A percentile compares a stretch with the other conserved stretches of the same genome.
These are phyloP conservation scores for Eucidaris tribuloides DNA, from an alignment of 35 echinoderm and acorn worm species.

Conservation along the genomic window DNA sequence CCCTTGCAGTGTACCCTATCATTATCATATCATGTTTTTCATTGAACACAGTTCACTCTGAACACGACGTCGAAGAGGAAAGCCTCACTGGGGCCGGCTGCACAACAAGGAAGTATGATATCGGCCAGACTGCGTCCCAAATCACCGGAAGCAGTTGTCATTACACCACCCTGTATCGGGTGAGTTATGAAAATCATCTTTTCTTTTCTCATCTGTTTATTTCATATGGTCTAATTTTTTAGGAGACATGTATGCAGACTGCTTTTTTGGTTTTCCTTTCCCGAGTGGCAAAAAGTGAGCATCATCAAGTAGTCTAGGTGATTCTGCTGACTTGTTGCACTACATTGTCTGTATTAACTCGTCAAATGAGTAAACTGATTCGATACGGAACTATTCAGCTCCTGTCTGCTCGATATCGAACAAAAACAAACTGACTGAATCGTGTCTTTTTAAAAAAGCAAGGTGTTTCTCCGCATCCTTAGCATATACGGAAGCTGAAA, in stretches of 20 bases:
- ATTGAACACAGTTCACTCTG: no score
- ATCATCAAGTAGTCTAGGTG: not conserved
- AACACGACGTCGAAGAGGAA: no score
- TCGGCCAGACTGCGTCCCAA: slow-evolving; percentile 43
- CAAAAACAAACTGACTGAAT: no score
- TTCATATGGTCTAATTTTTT: not conserved
- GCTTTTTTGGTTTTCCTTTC: no score
- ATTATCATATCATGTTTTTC: no score
- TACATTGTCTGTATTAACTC: not conserved
- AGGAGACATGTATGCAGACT: not conserved
- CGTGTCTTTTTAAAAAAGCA: no score
- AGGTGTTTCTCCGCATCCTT: no score
- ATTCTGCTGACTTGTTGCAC: not conserved
- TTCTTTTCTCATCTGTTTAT: not conserved
- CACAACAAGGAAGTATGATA: slow-evolving; percentile 21
- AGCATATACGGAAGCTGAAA: no score
- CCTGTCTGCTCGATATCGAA: no score
- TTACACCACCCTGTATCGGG: slow-evolving; percentile 44
- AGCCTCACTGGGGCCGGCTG: no score
- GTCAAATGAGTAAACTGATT: not conserved
- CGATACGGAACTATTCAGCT: no score
- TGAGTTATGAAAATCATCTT: not conserved
- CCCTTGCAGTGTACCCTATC: no score
- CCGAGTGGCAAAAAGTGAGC: not conserved
- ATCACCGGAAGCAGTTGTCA: slow-evolving; percentile 18